phyloP scores from a whole-genome alignment of 2,113 vertebrate species.

The Chunga burmeisteri region DNA sequence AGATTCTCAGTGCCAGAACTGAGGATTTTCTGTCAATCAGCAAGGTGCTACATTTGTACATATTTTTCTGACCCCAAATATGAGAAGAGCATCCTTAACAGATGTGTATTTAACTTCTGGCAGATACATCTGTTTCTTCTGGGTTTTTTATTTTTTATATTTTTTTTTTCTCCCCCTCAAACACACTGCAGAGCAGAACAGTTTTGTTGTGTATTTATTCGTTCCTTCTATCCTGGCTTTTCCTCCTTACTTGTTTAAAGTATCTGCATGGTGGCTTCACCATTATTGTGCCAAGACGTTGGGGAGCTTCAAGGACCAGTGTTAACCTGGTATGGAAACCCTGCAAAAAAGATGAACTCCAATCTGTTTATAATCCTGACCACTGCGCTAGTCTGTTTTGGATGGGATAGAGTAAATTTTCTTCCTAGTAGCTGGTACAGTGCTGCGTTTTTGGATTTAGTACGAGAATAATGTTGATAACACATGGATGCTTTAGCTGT shows the following conservation, averaged over 20 bases:
- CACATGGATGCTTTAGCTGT: no score
- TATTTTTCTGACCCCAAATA: constrained; percentile 83
- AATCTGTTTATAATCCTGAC: neutral
- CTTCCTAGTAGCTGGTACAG: no score
- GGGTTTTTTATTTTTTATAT: constrained; percentile 48
- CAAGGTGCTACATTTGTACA: constrained; percentile 80
- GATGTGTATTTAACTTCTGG: constrained; percentile 84
- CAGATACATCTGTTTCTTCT: constrained; percentile 78
- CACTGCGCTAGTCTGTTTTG: neutral
- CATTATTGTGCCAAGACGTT: neutral
- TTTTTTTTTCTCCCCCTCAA: constrained; percentile 17
- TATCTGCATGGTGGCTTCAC: neutral
- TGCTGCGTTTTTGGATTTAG: no score
- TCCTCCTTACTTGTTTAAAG: neutral
- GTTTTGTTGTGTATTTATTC: constrained; percentile 56
- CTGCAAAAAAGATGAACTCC: neutral
- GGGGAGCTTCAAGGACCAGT: neutral
- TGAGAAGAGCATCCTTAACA: constrained; percentile 80
- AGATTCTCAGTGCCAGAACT: constrained; percentile 85
- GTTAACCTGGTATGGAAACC: neutral
- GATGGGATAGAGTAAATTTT: no score
- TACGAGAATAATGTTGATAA: no score
- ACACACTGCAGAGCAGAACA: constrained; percentile 19
- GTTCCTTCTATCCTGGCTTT: constrained; percentile 19
- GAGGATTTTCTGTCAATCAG: constrained; percentile 87